Evolutionary conservation across 1,140 invertebrate species (phyloP).

Genomic region (Carposina sasakii): DNA sequence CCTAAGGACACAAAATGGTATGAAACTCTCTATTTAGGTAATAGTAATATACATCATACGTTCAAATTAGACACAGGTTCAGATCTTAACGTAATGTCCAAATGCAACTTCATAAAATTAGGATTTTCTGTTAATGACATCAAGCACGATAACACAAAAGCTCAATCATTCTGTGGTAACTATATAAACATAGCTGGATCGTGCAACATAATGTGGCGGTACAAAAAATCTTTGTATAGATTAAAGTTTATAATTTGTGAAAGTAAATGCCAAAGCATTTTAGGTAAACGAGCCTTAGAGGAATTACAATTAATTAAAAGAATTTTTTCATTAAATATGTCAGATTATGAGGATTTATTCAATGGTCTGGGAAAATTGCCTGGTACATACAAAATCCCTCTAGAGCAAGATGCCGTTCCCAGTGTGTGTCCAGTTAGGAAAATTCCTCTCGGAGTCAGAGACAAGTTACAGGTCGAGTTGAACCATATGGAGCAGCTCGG

Average conservation of each 20-base stretch:
- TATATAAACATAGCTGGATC: neutral
- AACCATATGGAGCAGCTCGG: constrained; percentile 19
- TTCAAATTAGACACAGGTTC: constrained; percentile 8
- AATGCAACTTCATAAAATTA: neutral
- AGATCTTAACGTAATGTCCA: neutral
- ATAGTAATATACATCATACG: neutral
- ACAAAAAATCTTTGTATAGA: constrained; percentile 1
- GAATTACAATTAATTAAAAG: neutral
- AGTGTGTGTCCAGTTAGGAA: constrained; percentile 20
- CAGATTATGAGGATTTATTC: constrained; percentile 12
- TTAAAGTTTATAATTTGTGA: neutral
- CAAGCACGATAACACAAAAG: neutral
- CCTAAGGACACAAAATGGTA: neutral
- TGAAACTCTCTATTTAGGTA: neutral
- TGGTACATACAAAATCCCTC: constrained; percentile 17
- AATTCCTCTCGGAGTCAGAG: constrained; percentile 25
- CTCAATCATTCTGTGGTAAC: neutral
- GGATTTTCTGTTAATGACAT: neutral
- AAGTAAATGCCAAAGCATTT: constrained; percentile 1
- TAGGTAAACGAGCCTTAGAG: neutral
- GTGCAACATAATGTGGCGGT: neutral
- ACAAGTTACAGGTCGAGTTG: constrained; percentile 26
- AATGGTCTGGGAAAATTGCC: constrained; percentile 7
- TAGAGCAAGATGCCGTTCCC: constrained; percentile 18
- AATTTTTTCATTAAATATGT: constrained; percentile 7